phyloP scores from a whole-genome alignment of 2,888 invertebrate species.

The Saturnia pavonia region DNA sequence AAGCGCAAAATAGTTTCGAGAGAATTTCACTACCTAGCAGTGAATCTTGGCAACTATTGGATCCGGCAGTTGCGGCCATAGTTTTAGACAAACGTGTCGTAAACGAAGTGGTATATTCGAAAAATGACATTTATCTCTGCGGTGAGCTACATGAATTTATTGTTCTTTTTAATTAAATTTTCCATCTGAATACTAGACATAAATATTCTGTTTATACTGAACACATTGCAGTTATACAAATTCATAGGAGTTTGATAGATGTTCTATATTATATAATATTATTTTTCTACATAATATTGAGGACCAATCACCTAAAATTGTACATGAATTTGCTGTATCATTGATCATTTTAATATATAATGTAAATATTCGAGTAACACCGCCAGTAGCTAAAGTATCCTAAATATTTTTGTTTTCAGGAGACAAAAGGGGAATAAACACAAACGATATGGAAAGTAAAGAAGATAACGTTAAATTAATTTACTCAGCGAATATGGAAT shows the following conservation, averaged over 20 bases:
- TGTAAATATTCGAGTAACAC: too few relatives aligned
- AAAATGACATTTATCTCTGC: slow-evolving; percentile 47
- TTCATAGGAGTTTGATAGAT: not conserved
- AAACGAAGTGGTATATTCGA: slow-evolving; percentile 35
- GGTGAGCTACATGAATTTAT: slow-evolving; percentile 44
- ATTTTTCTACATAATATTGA: not conserved
- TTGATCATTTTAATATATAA: too few relatives aligned
- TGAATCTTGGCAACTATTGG: slow-evolving; percentile 40
- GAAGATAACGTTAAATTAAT: slow-evolving; percentile 46
- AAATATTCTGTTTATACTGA: not conserved
- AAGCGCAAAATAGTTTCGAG: slow-evolving; percentile 46
- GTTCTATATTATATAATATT: not conserved
- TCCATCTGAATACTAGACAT: not conserved
- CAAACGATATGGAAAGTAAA: slow-evolving; percentile 42
- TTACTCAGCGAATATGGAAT: slow-evolving; percentile 41
- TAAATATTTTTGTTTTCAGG: slow-evolving; percentile 36
- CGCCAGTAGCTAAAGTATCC: not conserved
- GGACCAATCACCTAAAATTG: too few relatives aligned
- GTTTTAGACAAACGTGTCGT: slow-evolving; percentile 38
- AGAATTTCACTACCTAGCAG: slow-evolving; percentile 31
- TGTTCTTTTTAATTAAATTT: not conserved
- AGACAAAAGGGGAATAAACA: slow-evolving; percentile 44
- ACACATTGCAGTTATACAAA: not conserved
- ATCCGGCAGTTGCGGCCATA: slow-evolving; percentile 46
- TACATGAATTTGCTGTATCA: too few relatives aligned